Evolutionary conservation across 2,888 invertebrate species (phyloP).

Genomic region (Atethmia centrago): DNA sequence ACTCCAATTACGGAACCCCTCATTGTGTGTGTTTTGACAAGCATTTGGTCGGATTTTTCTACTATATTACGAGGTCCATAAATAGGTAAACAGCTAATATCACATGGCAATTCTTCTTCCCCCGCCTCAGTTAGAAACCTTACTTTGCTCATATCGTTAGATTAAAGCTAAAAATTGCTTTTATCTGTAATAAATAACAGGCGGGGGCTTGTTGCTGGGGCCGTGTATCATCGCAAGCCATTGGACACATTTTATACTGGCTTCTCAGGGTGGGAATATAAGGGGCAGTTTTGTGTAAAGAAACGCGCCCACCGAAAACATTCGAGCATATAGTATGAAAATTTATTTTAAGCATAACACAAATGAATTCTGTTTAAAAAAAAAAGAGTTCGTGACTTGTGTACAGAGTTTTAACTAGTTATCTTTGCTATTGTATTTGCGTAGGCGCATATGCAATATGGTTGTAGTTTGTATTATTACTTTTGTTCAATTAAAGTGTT

Average conservation of each 20-base stretch:
- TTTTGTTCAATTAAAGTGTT: not conserved
- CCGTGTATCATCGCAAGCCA: slow-evolving; percentile 60
- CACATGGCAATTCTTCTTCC: slow-evolving; percentile 2
- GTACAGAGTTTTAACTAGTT: not conserved
- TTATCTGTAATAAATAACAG: slow-evolving; percentile 60
- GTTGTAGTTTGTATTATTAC: not conserved
- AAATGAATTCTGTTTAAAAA: not conserved
- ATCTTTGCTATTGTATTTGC: not conserved
- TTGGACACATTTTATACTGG: slow-evolving; percentile 59
- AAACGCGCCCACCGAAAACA: not conserved
- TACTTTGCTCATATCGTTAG: slow-evolving; percentile 48
- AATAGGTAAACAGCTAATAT: slow-evolving; percentile 6
- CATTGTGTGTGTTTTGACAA: no score
- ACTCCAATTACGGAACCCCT: no score
- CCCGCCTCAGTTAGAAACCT: slow-evolving; percentile 17
- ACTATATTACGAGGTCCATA: not conserved
- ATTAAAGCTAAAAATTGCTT: slow-evolving; percentile 56
- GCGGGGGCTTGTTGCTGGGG: slow-evolving; percentile 52
- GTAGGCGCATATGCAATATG: not conserved
- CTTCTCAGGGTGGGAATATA: slow-evolving; percentile 29
- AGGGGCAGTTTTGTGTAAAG: not conserved
- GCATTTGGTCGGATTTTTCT: not conserved
- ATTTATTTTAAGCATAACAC: not conserved
- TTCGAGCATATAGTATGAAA: not conserved
- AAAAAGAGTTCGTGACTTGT: not conserved